phyloP scores from a whole-genome alignment of 2,888 invertebrate genomes.

The Eristalinus sepulchralis region DNA sequence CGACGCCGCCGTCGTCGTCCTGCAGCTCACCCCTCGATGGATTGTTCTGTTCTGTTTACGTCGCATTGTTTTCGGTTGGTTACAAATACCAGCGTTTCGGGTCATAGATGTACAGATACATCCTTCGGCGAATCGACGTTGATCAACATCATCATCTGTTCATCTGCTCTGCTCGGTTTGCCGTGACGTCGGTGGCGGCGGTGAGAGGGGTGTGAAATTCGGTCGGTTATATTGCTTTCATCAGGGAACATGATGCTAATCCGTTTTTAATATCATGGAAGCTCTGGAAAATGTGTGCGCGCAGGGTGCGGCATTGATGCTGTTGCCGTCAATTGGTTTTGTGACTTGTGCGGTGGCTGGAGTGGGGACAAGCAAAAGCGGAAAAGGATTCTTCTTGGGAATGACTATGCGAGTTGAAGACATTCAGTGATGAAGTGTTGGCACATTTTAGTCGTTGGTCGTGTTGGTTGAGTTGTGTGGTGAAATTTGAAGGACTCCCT shows the following conservation, averaged over 20 bases:
- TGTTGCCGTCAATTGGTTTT: conserved; percentile 36
- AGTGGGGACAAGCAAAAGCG: conserved; percentile 4
- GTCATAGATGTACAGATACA: conserved; percentile 54
- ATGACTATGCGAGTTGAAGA: neutral
- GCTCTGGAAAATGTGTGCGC: conserved; percentile 6
- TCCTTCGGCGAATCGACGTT: conserved; percentile 51
- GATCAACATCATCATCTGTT: conserved; percentile 58
- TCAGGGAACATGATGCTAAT: conserved; percentile 73
- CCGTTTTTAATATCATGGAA: conserved; percentile 73
- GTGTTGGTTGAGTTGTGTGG: too few relatives aligned
- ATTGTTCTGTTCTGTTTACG: conserved; percentile 48
- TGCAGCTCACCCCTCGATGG: neutral
- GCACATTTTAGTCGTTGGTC: conserved; percentile 52
- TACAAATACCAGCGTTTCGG: conserved; percentile 63
- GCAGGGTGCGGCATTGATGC: conserved; percentile 24
- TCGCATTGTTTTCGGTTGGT: conserved; percentile 71
- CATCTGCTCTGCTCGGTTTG: neutral
- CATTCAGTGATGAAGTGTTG: too few relatives aligned
- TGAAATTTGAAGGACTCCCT: too few relatives aligned
- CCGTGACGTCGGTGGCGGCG: neutral
- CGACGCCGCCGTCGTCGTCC: neutral
- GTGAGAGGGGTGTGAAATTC: neutral
- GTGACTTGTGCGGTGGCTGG: conserved; percentile 16
- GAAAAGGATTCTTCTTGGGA: conserved; percentile 23
- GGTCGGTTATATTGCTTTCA: conserved; percentile 32